Evolutionary conservation across 2,888 invertebrate genomes (phyloP), one percentile per base, ranked within the genome.

Genomic region (Tyria jacobaeae): DNA sequence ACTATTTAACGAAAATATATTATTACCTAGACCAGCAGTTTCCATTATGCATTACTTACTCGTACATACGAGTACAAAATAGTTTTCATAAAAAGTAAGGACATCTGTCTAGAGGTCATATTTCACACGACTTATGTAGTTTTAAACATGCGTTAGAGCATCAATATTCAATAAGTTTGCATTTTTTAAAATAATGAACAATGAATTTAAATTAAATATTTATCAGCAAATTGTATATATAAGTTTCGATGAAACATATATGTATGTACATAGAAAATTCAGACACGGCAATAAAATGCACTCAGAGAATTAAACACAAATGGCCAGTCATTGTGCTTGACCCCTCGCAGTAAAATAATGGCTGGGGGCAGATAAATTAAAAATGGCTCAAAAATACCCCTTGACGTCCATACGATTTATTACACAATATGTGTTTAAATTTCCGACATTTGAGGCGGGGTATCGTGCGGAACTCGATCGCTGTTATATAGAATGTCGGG

Each of bases 291-390:
- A 89, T 93, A 90, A 91, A 92, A 90, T 83, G 87, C 91, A 92
- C 85, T 87, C 83, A 78, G 80, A 75, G 66, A 66, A 82, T 74
- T 73, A 76, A 70, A 80, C 82, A 83, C 80, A 84, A 88, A 84
- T 86, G 80, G 81, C 76, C 71, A 80, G 68, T 77, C 82, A 88
- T 89, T 90, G 89, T 90, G 79, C 79, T 88, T 94, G 93, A 94
- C 93, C 93, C 93, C 89, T 91, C 90, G 82, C 62, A 79, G 85
- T 78, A 90, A 93, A 92, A 92, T 92, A 92, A 93, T 90, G 87
- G 89, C 85, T 71, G 84, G 85, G 92, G 92, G 89, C 91, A 92
- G 88, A 92, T 94, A 93, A 93, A 94, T 94, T 94, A 94, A 94
- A 94, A 94, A 92, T 91, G 88, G 83, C 75, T 91, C 91, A 89